Evolutionary conservation across 1,140 invertebrate genomes (phyloP).

Genomic region (Idris sp.): DNA sequence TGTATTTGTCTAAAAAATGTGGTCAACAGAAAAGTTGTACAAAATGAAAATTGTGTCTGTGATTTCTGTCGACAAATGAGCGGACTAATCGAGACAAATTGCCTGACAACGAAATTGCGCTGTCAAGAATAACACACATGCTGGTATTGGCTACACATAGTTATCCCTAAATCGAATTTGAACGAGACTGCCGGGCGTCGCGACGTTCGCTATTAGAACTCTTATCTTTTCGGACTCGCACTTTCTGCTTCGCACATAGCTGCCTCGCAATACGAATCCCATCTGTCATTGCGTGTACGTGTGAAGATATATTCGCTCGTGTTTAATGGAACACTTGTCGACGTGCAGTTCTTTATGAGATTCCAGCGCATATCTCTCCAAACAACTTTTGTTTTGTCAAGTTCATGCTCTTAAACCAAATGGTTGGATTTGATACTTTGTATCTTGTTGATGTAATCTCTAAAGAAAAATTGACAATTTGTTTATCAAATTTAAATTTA

Average conservation of each 20-base stretch:
- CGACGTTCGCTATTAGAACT: constrained; percentile 70
- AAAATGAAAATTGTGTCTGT: no score
- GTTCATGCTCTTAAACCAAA: constrained; percentile 12
- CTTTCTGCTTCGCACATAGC: constrained; percentile 7
- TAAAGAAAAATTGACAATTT: no score
- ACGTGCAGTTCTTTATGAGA: constrained; percentile 9
- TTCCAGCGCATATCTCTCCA: constrained; percentile 11
- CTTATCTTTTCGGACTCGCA: constrained; percentile 58
- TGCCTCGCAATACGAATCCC: constrained; percentile 8
- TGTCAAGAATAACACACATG: constrained; percentile 10
- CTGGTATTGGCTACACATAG: constrained; percentile 14
- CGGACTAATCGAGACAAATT: constrained; percentile 62
- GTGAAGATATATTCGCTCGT: constrained; percentile 4
- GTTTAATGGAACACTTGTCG: constrained; percentile 31
- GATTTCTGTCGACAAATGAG: constrained; percentile 10
- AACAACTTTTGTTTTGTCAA: constrained; percentile 22
- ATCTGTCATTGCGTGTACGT: constrained; percentile 15
- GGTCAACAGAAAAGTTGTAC: no score
- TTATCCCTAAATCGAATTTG: constrained; percentile 34
- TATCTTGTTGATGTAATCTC: not conserved
- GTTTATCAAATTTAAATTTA: no score
- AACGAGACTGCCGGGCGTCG: constrained; percentile 76
- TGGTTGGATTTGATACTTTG: constrained; percentile 1
- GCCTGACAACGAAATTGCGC: constrained; percentile 57
- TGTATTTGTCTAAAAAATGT: no score